phyloP scores from a whole-genome alignment of 2,113 vertebrate genomes.

The Hyperoodon ampullatus region DNA sequence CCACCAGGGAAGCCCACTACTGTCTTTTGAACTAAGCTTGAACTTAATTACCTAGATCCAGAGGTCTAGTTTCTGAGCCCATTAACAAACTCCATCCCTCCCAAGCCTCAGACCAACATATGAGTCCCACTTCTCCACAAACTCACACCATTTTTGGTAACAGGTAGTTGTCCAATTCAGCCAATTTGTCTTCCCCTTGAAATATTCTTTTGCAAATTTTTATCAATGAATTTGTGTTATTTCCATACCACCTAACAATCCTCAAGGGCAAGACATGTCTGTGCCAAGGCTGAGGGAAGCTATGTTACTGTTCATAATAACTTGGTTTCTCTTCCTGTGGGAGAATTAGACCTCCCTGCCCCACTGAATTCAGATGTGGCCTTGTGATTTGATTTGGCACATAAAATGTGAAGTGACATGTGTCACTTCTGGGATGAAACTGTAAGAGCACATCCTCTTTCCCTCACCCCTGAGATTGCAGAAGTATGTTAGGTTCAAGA shows the following conservation, averaged over 20 bases:
- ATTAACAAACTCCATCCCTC: neutral
- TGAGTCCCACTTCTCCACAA: neutral
- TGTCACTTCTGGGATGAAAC: neutral
- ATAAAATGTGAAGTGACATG: neutral
- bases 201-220: conserved; percentile 11
- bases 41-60: neutral
- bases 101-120: neutral
- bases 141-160: neutral
- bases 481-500: neutral
- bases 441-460: neutral
- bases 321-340: neutral
- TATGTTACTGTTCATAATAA: neutral
- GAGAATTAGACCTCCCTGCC: neutral
- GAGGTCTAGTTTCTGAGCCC: neutral
- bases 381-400: neutral
- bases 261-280: neutral
- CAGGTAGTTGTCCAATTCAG: neutral
- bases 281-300: neutral
- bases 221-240: neutral
- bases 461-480: neutral
- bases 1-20: neutral
- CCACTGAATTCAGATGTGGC: neutral
- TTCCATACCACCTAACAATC: neutral
- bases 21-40: neutral
- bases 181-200: neutral